phyloP scores from a whole-genome alignment of 2,888 invertebrate genomes.

The Empis livida region DNA sequence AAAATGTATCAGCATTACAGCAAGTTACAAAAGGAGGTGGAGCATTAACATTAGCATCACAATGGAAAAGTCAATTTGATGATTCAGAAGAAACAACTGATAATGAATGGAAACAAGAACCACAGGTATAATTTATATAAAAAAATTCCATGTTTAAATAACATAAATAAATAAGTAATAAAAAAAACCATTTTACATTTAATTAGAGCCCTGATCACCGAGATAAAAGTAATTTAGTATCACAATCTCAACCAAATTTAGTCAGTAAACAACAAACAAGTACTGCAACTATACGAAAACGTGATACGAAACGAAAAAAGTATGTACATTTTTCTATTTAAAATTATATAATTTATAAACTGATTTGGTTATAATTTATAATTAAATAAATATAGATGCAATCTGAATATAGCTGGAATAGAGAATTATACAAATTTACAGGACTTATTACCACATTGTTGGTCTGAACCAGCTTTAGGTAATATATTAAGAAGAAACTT shows the following conservation, averaged over 20 bases:
- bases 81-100: constrained; percentile 91
- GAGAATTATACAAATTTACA: constrained; percentile 62
- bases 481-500: constrained; percentile 46
- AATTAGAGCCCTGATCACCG: constrained; percentile 37
- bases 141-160: too few species aligned
- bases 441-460: constrained; percentile 53
- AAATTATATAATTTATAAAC: too few species aligned
- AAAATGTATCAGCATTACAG: constrained; percentile 77
- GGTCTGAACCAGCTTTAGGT: constrained; percentile 61
- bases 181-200: constrained; percentile 7
- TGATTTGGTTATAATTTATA: too few species aligned
- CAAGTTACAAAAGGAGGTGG: constrained; percentile 83
- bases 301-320: constrained; percentile 18
- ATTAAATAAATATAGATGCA: constrained; percentile 37
- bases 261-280: constrained; percentile 20
- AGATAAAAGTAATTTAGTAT: constrained; percentile 24
- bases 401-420: constrained; percentile 64
- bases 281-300: constrained; percentile 10
- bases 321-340: constrained; percentile 5
- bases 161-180: too few species aligned
- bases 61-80: constrained; percentile 93
- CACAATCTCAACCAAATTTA: constrained; percentile 31
- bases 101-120: constrained; percentile 86
- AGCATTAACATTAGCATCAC: constrained; percentile 79
- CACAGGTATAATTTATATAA: constrained; percentile 30